Percentiles rank a stretch among this genome's conserved stretches.
Conservation (phyloP, 2,113 vertebrate genomes). For the Pachypanchax playfairii region DNA sequence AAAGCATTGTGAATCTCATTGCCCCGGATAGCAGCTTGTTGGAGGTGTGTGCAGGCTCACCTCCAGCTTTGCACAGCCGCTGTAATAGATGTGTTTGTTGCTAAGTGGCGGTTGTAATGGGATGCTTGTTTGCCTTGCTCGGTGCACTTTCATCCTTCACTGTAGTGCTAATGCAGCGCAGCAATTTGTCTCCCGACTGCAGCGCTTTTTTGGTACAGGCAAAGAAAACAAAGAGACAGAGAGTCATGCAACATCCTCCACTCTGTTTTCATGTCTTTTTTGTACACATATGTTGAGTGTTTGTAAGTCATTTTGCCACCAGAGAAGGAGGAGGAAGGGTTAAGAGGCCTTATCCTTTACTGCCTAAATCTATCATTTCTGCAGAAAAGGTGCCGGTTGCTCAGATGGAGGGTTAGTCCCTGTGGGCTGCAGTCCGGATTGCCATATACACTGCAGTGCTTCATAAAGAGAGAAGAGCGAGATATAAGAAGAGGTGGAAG, state of each 20-base stretch:
- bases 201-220: conserved; percentile 28
- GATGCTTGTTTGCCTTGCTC: conserved; percentile 78
- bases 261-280: conserved; percentile 14
- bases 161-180: conserved; percentile 68
- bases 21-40: conserved; percentile 62
- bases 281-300: conserved; percentile 18
- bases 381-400: conserved; percentile 64
- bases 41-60: conserved; percentile 64
- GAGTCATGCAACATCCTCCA: conserved; percentile 30
- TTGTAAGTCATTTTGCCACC: conserved; percentile 41
- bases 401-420: conserved; percentile 71
- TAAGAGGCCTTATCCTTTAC: conserved; percentile 15
- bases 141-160: conserved; percentile 77
- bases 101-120: conserved; percentile 80
- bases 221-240: conserved; percentile 46
- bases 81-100: conserved; percentile 80
- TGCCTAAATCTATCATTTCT: conserved; percentile 14
- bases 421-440: conserved; percentile 66
- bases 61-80: conserved; percentile 66
- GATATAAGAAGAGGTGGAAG: conserved; percentile 56
- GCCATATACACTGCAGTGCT: conserved; percentile 67
- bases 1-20: conserved; percentile 67
- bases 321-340: conserved; percentile 3
- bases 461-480: conserved; percentile 76
- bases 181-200: conserved; percentile 70